Conservation (phyloP, 2,797 vertebrate species). For the Odontamblyopus lacepedii region DNA sequence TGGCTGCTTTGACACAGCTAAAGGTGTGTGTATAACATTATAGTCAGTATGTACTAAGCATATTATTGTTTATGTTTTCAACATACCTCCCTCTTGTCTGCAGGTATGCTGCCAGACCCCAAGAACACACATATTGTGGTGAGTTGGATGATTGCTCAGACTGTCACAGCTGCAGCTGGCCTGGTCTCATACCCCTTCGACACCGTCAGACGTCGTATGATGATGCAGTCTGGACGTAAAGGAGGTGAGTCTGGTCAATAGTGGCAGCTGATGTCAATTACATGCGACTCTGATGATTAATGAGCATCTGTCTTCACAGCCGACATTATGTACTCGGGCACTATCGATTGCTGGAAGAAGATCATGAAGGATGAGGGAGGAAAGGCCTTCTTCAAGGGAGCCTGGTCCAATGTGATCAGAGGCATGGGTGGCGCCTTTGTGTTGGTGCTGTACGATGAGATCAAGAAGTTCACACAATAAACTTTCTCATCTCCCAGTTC, state of each 20-base stretch:
- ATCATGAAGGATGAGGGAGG: slow-evolving; percentile 92
- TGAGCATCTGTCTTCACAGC: slow-evolving; percentile 74
- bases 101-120: slow-evolving; percentile 98
- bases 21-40: slow-evolving; percentile 78
- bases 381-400: slow-evolving; percentile 97
- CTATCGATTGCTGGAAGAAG: slow-evolving; percentile 98
- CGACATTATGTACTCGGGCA: slow-evolving; percentile 98
- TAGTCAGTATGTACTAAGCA: not conserved
- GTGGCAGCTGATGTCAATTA: too few species aligned
- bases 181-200: slow-evolving; percentile 96
- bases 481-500: slow-evolving; percentile 43
- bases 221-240: slow-evolving; percentile 99
- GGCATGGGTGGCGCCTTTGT: slow-evolving; percentile 99
- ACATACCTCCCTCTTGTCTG: slow-evolving; percentile 1
- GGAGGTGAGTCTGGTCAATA: slow-evolving; percentile 82
- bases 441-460: slow-evolving; percentile 98
- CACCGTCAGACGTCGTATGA: slow-evolving; percentile 98
- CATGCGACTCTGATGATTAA: not conserved
- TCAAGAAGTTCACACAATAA: slow-evolving; percentile 92
- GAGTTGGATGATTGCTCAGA: slow-evolving; percentile 99
- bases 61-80: not conserved
- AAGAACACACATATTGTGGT: slow-evolving; percentile 96
- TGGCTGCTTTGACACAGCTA: slow-evolving; percentile 96
- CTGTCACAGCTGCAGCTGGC: slow-evolving; percentile 91
- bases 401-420: slow-evolving; percentile 98